Base-by-base conservation (phyloP, 2,888 invertebrate species). In the Magallana nippona region DNA sequence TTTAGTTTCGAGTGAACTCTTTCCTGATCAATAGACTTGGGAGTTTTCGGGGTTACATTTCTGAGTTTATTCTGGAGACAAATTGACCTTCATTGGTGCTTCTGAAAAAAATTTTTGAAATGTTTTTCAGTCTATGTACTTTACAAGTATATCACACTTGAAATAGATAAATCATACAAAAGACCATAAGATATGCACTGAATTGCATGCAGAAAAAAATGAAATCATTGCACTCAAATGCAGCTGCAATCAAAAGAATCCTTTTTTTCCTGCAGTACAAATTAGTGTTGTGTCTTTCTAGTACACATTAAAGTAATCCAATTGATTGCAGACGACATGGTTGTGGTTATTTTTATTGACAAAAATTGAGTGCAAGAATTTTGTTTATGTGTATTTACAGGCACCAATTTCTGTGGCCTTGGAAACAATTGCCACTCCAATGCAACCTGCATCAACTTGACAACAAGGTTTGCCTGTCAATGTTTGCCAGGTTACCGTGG, bases 401-500 rank as follows among this genome's bases (percentile, higher is more conserved):
- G 97, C 90, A 96, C 97, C 94, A 97, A 98, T 95, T 97, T 97
- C 95, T 98, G 97, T 95, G 96, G 96, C 92, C 89, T 92, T 85
- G 97, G 97, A 84, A 97, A 98, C 95, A 96, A 96, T 93, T 98
- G 98, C 95, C 98, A 98, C 94, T 96, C 96, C 93, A 98, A 98
- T 94, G 98, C 98, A 86, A 97, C 97, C 89, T 98, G 98, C 95
- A 96, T 97, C 95, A 98, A 98, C 95, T 96, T 98, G 93, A 97
- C 97, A 95, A 97, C 97, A 91, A 97, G 97, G 93, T 98, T 97
- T 95, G 96, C 97, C 93, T 98, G 93, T 83, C 97, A 97, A 93
- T 98, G 98, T 95, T 96, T 97, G 95, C 96, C 96, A 94, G 98
- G 98, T 94, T 98, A 97, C 95, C 96, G 96, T 92, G 98, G 98